Evolutionary conservation across 37 sponge, comb jelly and placozoan species (phyloP).

Genomic region (Corticium candelabrum): DNA sequence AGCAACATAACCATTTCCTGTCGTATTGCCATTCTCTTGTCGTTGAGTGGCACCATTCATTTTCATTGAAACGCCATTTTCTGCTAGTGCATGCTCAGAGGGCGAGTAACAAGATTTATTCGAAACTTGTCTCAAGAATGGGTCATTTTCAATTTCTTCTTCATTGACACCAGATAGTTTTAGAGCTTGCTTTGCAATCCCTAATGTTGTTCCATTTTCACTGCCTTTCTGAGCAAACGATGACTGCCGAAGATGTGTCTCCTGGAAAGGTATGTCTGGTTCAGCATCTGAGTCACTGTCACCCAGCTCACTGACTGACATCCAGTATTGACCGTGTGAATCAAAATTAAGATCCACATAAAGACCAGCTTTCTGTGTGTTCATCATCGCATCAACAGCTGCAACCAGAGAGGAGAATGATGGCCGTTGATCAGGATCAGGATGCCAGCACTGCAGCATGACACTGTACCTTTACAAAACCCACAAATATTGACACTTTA

Average conservation of each 20-base stretch:
- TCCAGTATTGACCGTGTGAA: not conserved
- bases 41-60: too few relatives aligned
- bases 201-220: too few relatives aligned
- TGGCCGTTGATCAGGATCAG: not conserved
- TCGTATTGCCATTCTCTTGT: too few relatives aligned
- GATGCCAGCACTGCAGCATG: not conserved
- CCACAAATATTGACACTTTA: too few relatives aligned
- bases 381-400: not conserved
- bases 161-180: too few relatives aligned
- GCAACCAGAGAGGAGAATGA: not conserved
- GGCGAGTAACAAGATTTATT: too few relatives aligned
- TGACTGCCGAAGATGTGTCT: not conserved
- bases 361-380: not conserved
- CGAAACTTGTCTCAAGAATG: too few relatives aligned
- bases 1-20: too few relatives aligned
- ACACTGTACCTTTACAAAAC: not conserved
- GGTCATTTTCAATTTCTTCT: too few relatives aligned
- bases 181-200: too few relatives aligned
- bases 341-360: not conserved
- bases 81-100: too few relatives aligned
- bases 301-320: not conserved
- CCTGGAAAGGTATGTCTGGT: not conserved
- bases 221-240: not conserved
- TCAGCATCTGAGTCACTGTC: not conserved
- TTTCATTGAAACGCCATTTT: too few relatives aligned